Evolutionary conservation across 2,113 vertebrate species (phyloP).

Genomic region (Ptyas mucosa): DNA sequence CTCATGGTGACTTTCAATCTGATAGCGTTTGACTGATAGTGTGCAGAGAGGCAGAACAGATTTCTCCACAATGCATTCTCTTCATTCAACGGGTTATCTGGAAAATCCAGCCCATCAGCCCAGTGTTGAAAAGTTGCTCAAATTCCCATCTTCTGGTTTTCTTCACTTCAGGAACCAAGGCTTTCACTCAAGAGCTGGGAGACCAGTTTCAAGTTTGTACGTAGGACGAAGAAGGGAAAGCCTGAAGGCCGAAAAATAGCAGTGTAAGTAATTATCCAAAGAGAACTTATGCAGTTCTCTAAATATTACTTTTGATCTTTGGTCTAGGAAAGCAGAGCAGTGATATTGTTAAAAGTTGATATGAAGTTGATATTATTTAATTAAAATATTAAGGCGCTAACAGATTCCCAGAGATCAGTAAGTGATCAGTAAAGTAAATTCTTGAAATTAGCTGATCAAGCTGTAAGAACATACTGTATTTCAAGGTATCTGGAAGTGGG

Average conservation of each 20-base stretch:
- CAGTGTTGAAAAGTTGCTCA: slow-evolving; percentile 31
- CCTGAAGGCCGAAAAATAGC: background rate
- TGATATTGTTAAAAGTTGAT: background rate
- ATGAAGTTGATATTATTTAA: background rate
- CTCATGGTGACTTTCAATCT: background rate
- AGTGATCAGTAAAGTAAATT: background rate
- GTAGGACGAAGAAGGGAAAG: background rate
- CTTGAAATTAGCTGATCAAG: background rate
- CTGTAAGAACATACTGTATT: background rate
- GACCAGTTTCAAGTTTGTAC: background rate
- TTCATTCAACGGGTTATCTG: slow-evolving; percentile 38
- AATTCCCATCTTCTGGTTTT: slow-evolving; percentile 11
- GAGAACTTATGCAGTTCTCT: background rate
- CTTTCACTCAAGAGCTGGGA: slow-evolving; percentile 24
- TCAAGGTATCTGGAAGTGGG: background rate
- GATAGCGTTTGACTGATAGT: slow-evolving; percentile 20
- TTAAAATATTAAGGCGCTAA: background rate
- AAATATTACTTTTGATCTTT: background rate
- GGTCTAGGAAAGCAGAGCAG: background rate
- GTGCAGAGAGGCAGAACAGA: slow-evolving; percentile 42
- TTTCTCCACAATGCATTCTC: slow-evolving; percentile 19
- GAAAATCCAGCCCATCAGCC: slow-evolving; percentile 38
- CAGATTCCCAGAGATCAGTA: background rate
- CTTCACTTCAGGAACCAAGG: slow-evolving; percentile 2
- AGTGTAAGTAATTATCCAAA: background rate